Evolutionary conservation across 1,140 invertebrate genomes (phyloP).

Genomic region (Bombus pascuorum): DNA sequence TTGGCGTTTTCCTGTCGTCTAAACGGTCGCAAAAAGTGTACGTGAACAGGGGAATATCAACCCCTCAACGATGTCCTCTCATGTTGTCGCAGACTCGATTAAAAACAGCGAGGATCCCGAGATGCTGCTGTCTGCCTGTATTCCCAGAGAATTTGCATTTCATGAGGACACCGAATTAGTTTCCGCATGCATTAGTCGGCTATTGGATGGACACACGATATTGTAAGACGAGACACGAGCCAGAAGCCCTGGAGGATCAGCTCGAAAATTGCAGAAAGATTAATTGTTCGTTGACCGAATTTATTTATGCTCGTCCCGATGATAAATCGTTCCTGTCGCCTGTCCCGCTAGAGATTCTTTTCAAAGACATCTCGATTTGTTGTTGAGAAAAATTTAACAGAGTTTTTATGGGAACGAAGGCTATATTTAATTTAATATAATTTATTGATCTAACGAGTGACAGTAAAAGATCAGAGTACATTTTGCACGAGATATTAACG

Average conservation of each 20-base stretch:
- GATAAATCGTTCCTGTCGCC: neutral
- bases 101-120: conserved; percentile 17
- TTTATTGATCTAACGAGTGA: no score
- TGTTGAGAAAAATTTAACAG: neutral
- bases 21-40: neutral
- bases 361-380: neutral
- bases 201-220: conserved; percentile 22
- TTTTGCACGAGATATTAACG: no score
- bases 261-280: neutral
- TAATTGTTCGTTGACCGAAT: conserved; percentile 1
- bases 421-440: no score
- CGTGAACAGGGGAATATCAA: neutral
- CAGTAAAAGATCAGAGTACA: no score
- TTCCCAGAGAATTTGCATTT: conserved; percentile 20
- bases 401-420: no score
- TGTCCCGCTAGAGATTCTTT: neutral
- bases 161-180: conserved; percentile 36
- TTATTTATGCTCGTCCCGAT: neutral
- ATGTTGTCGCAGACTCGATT: neutral
- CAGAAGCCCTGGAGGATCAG: neutral
- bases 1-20: no score
- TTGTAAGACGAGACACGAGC: conserved; percentile 1
- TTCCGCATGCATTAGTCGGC: conserved; percentile 17
- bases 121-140: neutral
- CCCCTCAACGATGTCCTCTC: neutral